phyloP scores from a whole-genome alignment of 2,113 vertebrate species.

The Cavia aperea region DNA sequence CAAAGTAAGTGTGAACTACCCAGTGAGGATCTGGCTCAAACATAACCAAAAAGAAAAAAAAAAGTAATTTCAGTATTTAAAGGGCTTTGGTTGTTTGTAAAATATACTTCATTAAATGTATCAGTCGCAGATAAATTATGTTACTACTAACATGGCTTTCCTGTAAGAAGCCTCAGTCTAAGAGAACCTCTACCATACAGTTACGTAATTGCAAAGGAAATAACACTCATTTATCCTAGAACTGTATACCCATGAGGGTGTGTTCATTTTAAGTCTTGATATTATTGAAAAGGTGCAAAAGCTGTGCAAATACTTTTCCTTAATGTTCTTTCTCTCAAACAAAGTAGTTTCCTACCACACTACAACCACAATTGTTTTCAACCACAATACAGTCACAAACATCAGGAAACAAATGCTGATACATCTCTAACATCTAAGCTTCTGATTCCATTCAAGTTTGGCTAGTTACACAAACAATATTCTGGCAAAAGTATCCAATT shows the following conservation, averaged over 20 bases:
- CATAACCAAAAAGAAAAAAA: not conserved
- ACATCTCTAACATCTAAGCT: not conserved
- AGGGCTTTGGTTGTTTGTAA: constrained; percentile 19
- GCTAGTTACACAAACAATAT: not conserved
- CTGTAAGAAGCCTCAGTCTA: not conserved
- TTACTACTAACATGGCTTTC: not conserved
- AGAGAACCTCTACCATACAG: not conserved
- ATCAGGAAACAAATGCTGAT: not conserved
- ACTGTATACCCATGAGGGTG: too few species aligned
- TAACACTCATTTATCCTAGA: not conserved
- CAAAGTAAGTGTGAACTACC: not conserved
- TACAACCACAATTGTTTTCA: not conserved
- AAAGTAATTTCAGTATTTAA: not conserved
- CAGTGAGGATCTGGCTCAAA: not conserved
- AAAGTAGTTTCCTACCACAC: not conserved
- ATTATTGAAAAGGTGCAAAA: not conserved
- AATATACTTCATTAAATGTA: constrained; percentile 26
- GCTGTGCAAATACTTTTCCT: not conserved
- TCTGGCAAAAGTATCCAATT: constrained; percentile 1
- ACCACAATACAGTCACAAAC: constrained; percentile 2
- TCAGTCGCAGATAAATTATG: not conserved
- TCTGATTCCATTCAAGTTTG: not conserved
- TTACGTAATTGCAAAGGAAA: not conserved
- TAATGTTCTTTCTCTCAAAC: constrained; percentile 12
- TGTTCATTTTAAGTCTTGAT: not conserved